phyloP scores from a whole-genome alignment of 2,113 vertebrate genomes.

The Halichoeres trimaculatus region DNA sequence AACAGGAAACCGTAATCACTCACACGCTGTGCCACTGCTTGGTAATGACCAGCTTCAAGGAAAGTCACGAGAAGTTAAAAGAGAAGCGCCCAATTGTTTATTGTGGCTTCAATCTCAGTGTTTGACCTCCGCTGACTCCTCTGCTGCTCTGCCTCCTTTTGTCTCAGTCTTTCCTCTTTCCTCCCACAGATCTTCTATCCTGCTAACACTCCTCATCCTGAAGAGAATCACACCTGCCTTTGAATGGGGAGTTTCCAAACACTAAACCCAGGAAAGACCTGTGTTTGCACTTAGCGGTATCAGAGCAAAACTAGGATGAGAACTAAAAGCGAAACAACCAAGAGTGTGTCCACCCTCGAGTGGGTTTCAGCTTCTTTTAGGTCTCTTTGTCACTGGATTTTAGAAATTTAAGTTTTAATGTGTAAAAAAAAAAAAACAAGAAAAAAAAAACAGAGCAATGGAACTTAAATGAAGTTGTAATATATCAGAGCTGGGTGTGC shows the following conservation, averaged over 20 bases:
- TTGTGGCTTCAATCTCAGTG: conserved; percentile 27
- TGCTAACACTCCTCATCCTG: background rate
- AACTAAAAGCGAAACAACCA: too few relatives aligned
- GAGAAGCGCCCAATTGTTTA: conserved; percentile 62
- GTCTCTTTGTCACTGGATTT: too few relatives aligned
- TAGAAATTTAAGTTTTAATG: too few relatives aligned
- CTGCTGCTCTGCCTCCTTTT: conserved; percentile 31
- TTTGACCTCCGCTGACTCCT: conserved; percentile 50
- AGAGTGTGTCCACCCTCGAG: too few relatives aligned
- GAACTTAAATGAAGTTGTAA: too few relatives aligned
- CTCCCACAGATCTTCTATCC: background rate
- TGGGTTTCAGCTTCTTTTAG: too few relatives aligned
- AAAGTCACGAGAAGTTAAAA: conserved; percentile 59
- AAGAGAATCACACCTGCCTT: conserved; percentile 8
- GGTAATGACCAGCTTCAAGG: conserved; percentile 84
- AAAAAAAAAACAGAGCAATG: too few relatives aligned
- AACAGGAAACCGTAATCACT: conserved; percentile 84
- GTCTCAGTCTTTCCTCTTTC: conserved; percentile 38
- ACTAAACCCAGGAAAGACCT: background rate
- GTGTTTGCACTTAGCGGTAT: background rate
- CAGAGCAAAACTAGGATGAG: background rate
- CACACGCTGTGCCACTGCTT: conserved; percentile 75
- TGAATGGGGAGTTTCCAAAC: background rate
- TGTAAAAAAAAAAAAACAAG: too few relatives aligned
- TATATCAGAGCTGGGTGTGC: too few relatives aligned